These are phyloP conservation scores for Tenebrio molitor DNA, from an alignment of 1,140 invertebrate genomes.

Conservation along the genomic window DNA sequence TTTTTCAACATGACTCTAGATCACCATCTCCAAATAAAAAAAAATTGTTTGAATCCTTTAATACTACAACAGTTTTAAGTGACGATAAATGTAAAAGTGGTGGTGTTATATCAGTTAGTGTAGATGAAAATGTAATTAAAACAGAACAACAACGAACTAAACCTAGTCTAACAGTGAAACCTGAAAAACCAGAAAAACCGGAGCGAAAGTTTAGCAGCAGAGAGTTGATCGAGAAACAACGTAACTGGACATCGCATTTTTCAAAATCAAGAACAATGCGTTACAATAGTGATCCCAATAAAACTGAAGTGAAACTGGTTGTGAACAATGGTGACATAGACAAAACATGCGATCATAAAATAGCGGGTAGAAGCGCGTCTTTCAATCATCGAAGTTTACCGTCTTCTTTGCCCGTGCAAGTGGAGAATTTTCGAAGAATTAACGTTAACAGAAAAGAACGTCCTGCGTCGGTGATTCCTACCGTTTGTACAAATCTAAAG, in stretches of 20 bases:
- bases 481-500: slow-evolving; percentile 60
- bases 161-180: slow-evolving; percentile 67
- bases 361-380: slow-evolving; percentile 65
- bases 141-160: slow-evolving; percentile 60
- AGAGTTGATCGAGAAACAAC: slow-evolving; percentile 90
- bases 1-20: slow-evolving; percentile 56
- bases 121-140: slow-evolving; percentile 54
- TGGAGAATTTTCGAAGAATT: slow-evolving; percentile 55
- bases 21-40: slow-evolving; percentile 60
- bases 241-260: slow-evolving; percentile 93
- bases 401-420: slow-evolving; percentile 67
- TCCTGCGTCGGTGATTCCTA: slow-evolving; percentile 63
- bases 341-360: slow-evolving; percentile 64
- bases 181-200: slow-evolving; percentile 86
- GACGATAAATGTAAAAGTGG: slow-evolving; percentile 8
- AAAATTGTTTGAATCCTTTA: too few relatives aligned
- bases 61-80: too few relatives aligned
- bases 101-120: slow-evolving; percentile 49
- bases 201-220: slow-evolving; percentile 86
- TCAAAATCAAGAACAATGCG: slow-evolving; percentile 78
- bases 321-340: slow-evolving; percentile 65
- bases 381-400: slow-evolving; percentile 68
- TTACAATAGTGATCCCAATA: slow-evolving; percentile 76
- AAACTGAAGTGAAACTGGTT: slow-evolving; percentile 60
- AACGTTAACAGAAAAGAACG: slow-evolving; percentile 61